Evolutionary conservation across 2,888 invertebrate species (phyloP).

Genomic region (Drosophila mercatorum): DNA sequence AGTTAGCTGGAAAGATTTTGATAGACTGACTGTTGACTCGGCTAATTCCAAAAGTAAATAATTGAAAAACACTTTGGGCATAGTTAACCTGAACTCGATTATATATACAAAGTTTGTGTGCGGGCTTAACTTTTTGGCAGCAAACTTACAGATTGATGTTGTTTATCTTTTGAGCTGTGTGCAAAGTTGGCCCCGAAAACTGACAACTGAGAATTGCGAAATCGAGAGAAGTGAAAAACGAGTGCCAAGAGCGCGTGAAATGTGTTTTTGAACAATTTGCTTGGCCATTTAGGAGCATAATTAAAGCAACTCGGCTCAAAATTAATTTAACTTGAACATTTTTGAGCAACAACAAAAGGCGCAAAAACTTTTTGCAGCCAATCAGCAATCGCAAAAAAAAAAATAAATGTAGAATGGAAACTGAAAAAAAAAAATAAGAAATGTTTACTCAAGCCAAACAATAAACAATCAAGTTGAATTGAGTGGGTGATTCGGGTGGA

Average conservation of each 20-base stretch:
- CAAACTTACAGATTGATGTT: slow-evolving; percentile 64
- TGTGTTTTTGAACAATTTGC: slow-evolving; percentile 59
- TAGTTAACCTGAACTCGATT: slow-evolving; percentile 15
- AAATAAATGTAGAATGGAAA: slow-evolving; percentile 3
- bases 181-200: slow-evolving; percentile 29
- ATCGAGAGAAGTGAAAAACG: slow-evolving; percentile 21
- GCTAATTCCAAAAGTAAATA: slow-evolving; percentile 49
- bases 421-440: slow-evolving; percentile 12
- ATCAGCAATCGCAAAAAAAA: slow-evolving; percentile 28
- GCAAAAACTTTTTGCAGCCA: slow-evolving; percentile 53
- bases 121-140: slow-evolving; percentile 43
- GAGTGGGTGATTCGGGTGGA: slow-evolving; percentile 12
- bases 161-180: slow-evolving; percentile 64
- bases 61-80: slow-evolving; percentile 42
- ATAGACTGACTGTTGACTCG: slow-evolving; percentile 18
- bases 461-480: slow-evolving; percentile 75
- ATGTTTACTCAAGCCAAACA: slow-evolving; percentile 52
- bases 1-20: slow-evolving; percentile 1
- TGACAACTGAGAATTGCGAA: slow-evolving; percentile 15
- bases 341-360: slow-evolving; percentile 30
- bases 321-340: slow-evolving; percentile 69
- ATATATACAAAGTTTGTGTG: slow-evolving; percentile 6
- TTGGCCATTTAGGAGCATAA: slow-evolving; percentile 69
- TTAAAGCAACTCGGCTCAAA: slow-evolving; percentile 67
- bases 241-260: slow-evolving; percentile 48